Percentiles rank a stretch among this genome's conserved stretches.
Conservation (phyloP, 2,888 invertebrate genomes). For the Dinocampus coccinellae region DNA sequence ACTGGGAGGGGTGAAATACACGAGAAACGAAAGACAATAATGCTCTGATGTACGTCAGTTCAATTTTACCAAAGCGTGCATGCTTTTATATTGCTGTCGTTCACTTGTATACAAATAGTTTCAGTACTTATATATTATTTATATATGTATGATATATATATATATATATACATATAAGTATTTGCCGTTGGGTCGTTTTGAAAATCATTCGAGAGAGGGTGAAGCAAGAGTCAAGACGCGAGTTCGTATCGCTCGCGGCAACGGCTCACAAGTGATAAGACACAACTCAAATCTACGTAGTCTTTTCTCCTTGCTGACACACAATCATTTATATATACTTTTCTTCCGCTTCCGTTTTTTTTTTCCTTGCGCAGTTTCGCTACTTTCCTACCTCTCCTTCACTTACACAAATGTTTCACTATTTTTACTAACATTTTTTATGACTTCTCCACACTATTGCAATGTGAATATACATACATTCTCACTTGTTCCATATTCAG, state of each 20-base stretch:
- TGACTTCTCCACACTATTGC: neutral
- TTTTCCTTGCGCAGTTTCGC: too few species aligned
- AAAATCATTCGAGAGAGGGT: conserved; percentile 1
- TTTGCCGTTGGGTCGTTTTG: neutral
- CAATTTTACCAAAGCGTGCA: conserved; percentile 22
- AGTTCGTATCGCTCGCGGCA: conserved; percentile 47
- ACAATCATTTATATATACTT: conserved; percentile 16
- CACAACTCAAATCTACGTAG: conserved; percentile 62
- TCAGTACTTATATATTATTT: too few species aligned
- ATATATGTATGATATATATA: too few species aligned
- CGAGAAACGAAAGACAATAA: neutral
- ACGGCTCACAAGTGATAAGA: conserved; percentile 60
- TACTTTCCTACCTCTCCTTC: neutral
- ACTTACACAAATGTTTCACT: neutral
- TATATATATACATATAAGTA: neutral
- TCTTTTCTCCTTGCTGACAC: conserved; percentile 39
- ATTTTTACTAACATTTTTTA: too few species aligned
- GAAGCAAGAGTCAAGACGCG: conserved; percentile 10
- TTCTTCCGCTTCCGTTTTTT: neutral
- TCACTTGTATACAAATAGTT: too few species aligned
- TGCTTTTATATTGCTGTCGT: conserved; percentile 6
- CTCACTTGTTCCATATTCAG: conserved; percentile 3
- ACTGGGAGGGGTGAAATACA: neutral
- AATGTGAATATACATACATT: neutral
- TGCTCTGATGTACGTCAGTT: neutral